A percentile compares a stretch with the other conserved stretches of the same genome.
Evolutionary conservation across 2,797 vertebrate species (phyloP).

Genomic region (Sebastes iracundus): DNA sequence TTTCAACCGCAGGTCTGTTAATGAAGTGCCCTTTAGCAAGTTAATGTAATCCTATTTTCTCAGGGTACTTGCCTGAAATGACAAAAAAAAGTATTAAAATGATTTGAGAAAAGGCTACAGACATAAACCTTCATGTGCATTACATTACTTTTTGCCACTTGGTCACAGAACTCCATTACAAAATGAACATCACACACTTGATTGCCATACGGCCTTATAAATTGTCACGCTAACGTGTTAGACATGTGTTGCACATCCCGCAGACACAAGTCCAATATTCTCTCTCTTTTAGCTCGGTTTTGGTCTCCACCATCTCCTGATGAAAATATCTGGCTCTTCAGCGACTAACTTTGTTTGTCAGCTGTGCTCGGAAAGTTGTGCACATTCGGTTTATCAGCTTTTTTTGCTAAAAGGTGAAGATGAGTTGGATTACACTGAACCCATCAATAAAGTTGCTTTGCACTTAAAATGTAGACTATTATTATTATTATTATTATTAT

Average conservation of each 20-base stretch:
- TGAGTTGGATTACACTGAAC: not conserved
- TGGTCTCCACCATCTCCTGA: too few relatives aligned
- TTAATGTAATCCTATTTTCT: not conserved
- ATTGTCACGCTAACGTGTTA: not conserved
- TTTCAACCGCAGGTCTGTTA: not conserved
- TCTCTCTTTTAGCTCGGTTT: too few relatives aligned
- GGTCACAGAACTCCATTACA: not conserved
- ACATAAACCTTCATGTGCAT: not conserved
- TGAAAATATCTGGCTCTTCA: too few relatives aligned
- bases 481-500: not conserved
- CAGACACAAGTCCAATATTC: not conserved
- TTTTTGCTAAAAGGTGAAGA: not conserved
- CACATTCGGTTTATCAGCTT: too few relatives aligned
- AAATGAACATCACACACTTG: not conserved
- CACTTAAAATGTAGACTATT: not conserved
- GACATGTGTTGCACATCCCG: not conserved
- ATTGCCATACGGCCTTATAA: too few relatives aligned
- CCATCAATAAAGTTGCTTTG: not conserved
- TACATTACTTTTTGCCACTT: not conserved
- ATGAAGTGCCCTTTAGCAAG: not conserved
- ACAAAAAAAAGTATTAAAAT: not conserved
- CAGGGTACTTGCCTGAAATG: not conserved
- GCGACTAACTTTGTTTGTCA: too few relatives aligned
- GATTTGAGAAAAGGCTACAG: not conserved
- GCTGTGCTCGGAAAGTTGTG: not conserved